phyloP scores from a whole-genome alignment of 2,888 invertebrate genomes.

The Netelia virgata region DNA sequence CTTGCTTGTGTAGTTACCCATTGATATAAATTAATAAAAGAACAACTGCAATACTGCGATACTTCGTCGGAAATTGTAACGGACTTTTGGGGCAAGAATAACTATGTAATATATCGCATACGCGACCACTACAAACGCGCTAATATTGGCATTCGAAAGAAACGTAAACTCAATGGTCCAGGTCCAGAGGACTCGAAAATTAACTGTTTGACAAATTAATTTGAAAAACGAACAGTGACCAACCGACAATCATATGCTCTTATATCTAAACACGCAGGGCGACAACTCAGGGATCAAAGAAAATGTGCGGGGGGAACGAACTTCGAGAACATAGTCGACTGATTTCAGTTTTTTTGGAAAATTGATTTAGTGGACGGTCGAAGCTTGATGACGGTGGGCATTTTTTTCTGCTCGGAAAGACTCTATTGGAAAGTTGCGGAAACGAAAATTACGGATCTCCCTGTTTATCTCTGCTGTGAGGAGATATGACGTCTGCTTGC shows the following conservation, averaged over 20 bases:
- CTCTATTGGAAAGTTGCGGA: too few relatives aligned
- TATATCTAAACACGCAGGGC: background rate
- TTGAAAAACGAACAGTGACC: constrained; percentile 50
- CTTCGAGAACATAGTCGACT: too few relatives aligned
- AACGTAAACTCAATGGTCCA: constrained; percentile 18
- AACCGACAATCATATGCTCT: constrained; percentile 21
- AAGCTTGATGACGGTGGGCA: too few relatives aligned
- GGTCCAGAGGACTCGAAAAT: constrained; percentile 1
- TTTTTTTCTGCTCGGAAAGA: too few relatives aligned
- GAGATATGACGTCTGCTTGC: too few relatives aligned
- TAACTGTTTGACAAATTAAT: constrained; percentile 40
- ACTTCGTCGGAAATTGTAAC: constrained; percentile 39
- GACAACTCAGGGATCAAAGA: constrained; percentile 15
- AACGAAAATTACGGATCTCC: too few relatives aligned
- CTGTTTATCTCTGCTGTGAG: too few relatives aligned
- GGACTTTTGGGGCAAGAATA: constrained; percentile 18
- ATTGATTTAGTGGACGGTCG: too few relatives aligned
- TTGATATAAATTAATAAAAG: constrained; percentile 46
- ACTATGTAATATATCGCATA: background rate
- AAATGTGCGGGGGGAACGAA: background rate
- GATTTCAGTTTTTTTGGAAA: too few relatives aligned
- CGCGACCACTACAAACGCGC: background rate
- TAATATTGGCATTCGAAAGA: background rate
- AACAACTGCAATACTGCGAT: background rate
- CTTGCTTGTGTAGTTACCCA: constrained; percentile 78